Conservation (phyloP, 2,888 invertebrate species). For the Cyclophora albipunctata region DNA sequence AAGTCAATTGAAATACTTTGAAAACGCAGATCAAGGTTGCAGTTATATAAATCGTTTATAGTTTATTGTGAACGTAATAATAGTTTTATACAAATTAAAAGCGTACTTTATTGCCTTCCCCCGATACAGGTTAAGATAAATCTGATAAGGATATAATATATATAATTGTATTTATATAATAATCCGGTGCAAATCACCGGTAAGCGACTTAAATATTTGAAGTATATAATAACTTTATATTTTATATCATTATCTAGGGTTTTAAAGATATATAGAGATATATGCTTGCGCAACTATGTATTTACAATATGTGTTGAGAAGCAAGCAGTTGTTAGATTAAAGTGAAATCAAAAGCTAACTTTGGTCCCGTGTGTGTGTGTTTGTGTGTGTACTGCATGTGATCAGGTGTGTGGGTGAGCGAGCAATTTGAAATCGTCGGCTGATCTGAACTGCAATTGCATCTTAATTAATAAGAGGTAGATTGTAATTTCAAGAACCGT, state of each 20-base stretch:
- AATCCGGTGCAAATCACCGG: slow-evolving; percentile 1
- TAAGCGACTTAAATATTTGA: background rate
- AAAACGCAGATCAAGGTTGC: no score
- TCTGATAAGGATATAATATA: slow-evolving; percentile 25
- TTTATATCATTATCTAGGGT: background rate
- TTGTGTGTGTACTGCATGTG: slow-evolving; percentile 4
- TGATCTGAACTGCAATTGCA: slow-evolving; percentile 22
- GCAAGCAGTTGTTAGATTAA: slow-evolving; percentile 32
- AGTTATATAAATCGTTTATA: slow-evolving; percentile 1
- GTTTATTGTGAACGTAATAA: slow-evolving; percentile 32
- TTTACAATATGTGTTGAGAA: slow-evolving; percentile 7
- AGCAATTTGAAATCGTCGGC: slow-evolving; percentile 1
- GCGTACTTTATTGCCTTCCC: slow-evolving; percentile 84
- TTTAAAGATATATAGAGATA: background rate
- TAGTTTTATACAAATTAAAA: slow-evolving; percentile 69
- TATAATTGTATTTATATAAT: slow-evolving; percentile 1
- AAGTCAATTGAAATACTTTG: no score
- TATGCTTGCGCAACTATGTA: background rate
- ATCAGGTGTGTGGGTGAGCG: slow-evolving; percentile 2
- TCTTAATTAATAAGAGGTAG: slow-evolving; percentile 71
- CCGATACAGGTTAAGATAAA: slow-evolving; percentile 58
- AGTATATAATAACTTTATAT: background rate
- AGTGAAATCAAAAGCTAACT: slow-evolving; percentile 38
- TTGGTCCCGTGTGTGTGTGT: slow-evolving; percentile 44
- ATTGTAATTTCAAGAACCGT: slow-evolving; percentile 67